These are phyloP conservation scores for Neocrepidodera transversa DNA, from an alignment of 2,888 invertebrate species.

Conservation along the genomic window DNA sequence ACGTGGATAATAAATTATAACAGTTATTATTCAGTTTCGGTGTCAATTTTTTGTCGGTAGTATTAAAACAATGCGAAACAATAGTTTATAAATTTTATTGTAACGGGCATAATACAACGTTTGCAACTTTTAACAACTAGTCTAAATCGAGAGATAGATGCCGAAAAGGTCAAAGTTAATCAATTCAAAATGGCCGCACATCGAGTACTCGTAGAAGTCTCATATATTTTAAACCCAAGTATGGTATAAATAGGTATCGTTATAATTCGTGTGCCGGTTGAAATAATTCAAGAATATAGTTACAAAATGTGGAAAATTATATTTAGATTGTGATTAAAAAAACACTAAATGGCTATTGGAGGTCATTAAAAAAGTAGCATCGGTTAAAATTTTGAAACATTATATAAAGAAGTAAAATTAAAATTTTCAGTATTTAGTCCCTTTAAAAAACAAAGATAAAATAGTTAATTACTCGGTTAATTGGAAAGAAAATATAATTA, in stretches of 20 bases:
- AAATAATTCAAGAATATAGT: neutral
- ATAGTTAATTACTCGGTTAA: too few relatives aligned
- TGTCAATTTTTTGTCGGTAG: neutral
- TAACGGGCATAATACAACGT: neutral
- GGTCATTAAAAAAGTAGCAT: too few relatives aligned
- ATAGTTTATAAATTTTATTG: neutral
- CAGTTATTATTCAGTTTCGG: too few relatives aligned
- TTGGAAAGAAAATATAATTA: too few relatives aligned
- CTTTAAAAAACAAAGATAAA: too few relatives aligned
- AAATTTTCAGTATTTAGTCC: too few relatives aligned
- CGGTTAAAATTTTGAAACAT: too few relatives aligned
- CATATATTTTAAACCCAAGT: slow-evolving; percentile 5
- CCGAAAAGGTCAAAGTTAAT: slow-evolving; percentile 39
- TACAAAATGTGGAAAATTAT: too few relatives aligned
- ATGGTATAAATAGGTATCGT: neutral
- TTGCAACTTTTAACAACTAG: neutral
- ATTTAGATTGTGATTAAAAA: too few relatives aligned
- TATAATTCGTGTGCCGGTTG: neutral
- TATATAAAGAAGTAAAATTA: too few relatives aligned
- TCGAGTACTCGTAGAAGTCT: slow-evolving; percentile 5
- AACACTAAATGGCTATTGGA: too few relatives aligned
- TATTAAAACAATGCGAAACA: neutral
- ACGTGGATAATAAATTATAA: too few relatives aligned
- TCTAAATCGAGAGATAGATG: slow-evolving; percentile 5
- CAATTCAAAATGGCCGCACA: slow-evolving; percentile 36